Percentiles rank a stretch among this genome's conserved stretches.
These are phyloP conservation scores for Otocyon megalotis DNA, from an alignment of 2,113 vertebrate genomes.

Conservation along the genomic window DNA sequence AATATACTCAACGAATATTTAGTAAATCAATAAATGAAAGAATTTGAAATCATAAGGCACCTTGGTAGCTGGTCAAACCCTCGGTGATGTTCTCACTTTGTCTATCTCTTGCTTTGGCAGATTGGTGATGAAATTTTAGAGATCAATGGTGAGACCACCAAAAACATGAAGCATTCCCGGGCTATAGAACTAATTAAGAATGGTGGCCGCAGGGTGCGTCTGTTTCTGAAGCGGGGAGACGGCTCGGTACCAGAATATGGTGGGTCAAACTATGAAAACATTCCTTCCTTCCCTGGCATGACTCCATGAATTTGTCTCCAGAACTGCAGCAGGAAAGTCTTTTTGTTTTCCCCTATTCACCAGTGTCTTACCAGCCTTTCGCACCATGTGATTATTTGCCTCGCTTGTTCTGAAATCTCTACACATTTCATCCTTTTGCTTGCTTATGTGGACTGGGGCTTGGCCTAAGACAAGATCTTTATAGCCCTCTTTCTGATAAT, in stretches of 20 bases:
- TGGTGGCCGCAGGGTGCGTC: conserved; percentile 95
- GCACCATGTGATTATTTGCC: conserved; percentile 90
- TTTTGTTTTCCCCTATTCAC: conserved; percentile 89
- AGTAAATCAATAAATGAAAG: background rate
- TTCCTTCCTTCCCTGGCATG: conserved; percentile 99
- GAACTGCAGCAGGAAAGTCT: conserved; percentile 90
- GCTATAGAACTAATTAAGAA: conserved; percentile 99
- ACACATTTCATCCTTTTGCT: conserved; percentile 90
- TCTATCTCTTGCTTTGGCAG: conserved; percentile 84
- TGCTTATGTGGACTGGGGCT: conserved; percentile 90
- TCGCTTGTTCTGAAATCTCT: conserved; percentile 92
- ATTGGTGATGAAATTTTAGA: conserved; percentile 99
- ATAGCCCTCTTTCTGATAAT: conserved; percentile 89
- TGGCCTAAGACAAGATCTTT: conserved; percentile 88
- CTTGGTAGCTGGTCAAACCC: background rate
- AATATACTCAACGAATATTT: background rate
- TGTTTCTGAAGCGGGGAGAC: conserved; percentile 98
- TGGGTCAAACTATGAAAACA: conserved; percentile 99
- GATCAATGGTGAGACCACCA: conserved; percentile 99
- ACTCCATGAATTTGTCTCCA: conserved; percentile 95
- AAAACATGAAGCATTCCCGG: conserved; percentile 99
- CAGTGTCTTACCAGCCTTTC: conserved; percentile 92
- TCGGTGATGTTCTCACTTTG: background rate
- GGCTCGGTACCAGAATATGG: conserved; percentile 99
- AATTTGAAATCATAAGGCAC: background rate